Base-by-base conservation (phyloP, 2,797 vertebrate genomes). In the Pseudomugil gertrudae region DNA sequence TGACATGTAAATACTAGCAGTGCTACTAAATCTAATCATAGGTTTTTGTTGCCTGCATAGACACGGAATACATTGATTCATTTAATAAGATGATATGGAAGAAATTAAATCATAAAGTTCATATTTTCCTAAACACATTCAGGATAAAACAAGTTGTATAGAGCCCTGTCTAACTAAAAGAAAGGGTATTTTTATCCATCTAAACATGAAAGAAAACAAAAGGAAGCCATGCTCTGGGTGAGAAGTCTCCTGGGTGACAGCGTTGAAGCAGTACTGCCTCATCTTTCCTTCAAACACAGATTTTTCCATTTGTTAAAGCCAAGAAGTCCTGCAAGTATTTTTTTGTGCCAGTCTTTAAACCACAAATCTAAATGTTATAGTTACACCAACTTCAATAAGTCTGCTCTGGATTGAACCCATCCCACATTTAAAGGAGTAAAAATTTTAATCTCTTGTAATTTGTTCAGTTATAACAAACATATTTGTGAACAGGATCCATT, bases 401-500 rank as follows among this genome's bases (percentile, higher is more conserved):
- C 24, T 51, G 32, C 7, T 30, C 9, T 26, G 21, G 9, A 19
- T 61, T 61, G 9, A 32, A 33, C 33, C 9, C 29, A 51, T 26
- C 32, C 35, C 15, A 27, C 7, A 23, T 36, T 24, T 36, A 27
- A 24, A 63, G n/a, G 27, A 64, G 30, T 30, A 9, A 30, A 19
- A 40, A 15, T 43, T 27, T 21, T 36, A 30, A 32, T 45, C 27
- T 32, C 15, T 43, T 19, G 35, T 40, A 54, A 13, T 29, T 55
- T 33, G 27, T 1, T 24, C 8, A 29, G 55, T 29, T 32, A 14
- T 57, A 48, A 33, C 43, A 57, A 52, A 58, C 73, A 27, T 40
- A 13, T 55, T 35, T 27, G 38, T 63, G 62, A 67, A 58, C 5
- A 40, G 14, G 70, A 59, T 68, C 48, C 32, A 40, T 67, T 36